Base-by-base conservation (phyloP, 1,140 invertebrate genomes). In the Cydia amplana region DNA sequence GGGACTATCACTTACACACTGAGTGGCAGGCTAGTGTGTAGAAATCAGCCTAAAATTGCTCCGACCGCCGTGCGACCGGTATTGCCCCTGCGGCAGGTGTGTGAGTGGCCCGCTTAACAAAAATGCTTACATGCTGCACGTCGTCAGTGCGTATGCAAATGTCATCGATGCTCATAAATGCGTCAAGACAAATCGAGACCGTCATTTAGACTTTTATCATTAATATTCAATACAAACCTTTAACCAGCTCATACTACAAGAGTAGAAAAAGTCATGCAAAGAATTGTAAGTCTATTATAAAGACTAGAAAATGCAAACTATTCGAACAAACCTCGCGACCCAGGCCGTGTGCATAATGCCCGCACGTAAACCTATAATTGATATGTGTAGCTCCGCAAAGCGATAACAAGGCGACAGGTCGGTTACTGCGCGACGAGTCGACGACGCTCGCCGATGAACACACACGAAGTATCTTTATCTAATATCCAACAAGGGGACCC, bases 281-380 rank as follows among this genome's bases (percentile, higher is more conserved):
- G 80, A 82, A 84, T 84, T 79, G 77, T 82, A 86, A 77, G 78
- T 82, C 83, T 82, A 84, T 86, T 84, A 75, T 84, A 87, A 83
- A 88, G 89, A 92, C 91, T 92, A 92, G 91, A 92, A 90, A 91
- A 91, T 92, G 88, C 88, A 90, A 91, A 90, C 83, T 78, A 90
- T 84, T 85, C 82, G 80, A 87, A 87, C 77, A 81, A 80, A 82
- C 76, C 74, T 76, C 77, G 80, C 79, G 72, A 84, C 78, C 75
- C 78, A 82, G 77, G 78, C 75, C 76, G 73, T 82, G 72, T 73
- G 72, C 76, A 78, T 79, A 83, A 83, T 80, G 82, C 81, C 83
- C 81, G 80, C 81, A 80, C 78, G 75, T 79, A 78, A 74, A 76
- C 79, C 75, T 79, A 77, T 77, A 80, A 83, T 76, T 90, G 89